phyloP scores from a whole-genome alignment of 2,888 invertebrate genomes.

The Escarpia spicata region DNA sequence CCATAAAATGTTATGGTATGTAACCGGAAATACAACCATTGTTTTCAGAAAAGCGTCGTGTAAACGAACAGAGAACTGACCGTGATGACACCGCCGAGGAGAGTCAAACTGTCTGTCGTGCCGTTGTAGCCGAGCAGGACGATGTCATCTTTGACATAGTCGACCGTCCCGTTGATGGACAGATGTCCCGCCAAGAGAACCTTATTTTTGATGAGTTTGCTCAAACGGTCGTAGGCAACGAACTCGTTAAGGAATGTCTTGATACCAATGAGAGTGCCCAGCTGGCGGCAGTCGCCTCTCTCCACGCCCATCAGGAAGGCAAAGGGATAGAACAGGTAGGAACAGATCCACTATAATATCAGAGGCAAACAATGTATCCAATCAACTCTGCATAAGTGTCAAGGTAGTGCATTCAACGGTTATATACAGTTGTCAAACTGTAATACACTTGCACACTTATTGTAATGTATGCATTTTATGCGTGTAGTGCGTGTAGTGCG shows the following conservation, averaged over 20 bases:
- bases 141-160: slow-evolving; percentile 42
- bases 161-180: slow-evolving; percentile 37
- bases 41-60: no score
- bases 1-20: not conserved
- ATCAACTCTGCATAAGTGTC: no score
- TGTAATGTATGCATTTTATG: no score
- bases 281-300: slow-evolving; percentile 75
- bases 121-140: slow-evolving; percentile 40
- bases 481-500: no score
- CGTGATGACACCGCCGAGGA: slow-evolving; percentile 47
- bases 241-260: slow-evolving; percentile 94
- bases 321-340: slow-evolving; percentile 89
- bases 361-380: not conserved
- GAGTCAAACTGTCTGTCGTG: slow-evolving; percentile 33
- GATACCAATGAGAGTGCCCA: slow-evolving; percentile 82
- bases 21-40: not conserved
- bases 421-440: no score
- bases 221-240: slow-evolving; percentile 83
- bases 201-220: slow-evolving; percentile 35
- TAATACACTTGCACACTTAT: no score
- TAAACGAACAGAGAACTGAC: slow-evolving; percentile 39
- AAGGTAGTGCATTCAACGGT: no score
- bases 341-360: slow-evolving; percentile 53
- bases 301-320: slow-evolving; percentile 84
- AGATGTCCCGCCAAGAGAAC: slow-evolving; percentile 19